Evolutionary conservation across 2,888 invertebrate genomes (phyloP).

Genomic region (Dascillus cervinus): DNA sequence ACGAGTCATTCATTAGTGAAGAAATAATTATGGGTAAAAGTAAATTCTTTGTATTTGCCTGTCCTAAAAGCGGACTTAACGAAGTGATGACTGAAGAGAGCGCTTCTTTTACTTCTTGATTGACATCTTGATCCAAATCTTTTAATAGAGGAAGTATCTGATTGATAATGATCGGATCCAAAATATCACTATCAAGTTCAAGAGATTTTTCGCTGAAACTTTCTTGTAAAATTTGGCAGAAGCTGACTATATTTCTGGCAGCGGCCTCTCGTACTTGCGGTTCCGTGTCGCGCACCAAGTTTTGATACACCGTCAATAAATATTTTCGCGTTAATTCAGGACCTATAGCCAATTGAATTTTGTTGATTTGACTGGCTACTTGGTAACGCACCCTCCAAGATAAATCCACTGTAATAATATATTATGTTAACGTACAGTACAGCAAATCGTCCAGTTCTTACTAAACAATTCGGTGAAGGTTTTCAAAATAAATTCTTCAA

Average conservation of each 20-base stretch:
- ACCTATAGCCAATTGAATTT: conserved; percentile 24
- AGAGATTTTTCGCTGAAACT: conserved; percentile 20
- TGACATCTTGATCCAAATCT: conserved; percentile 24
- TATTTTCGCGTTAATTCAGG: conserved; percentile 23
- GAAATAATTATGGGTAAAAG: conserved; percentile 30
- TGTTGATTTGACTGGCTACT: conserved; percentile 26
- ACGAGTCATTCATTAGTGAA: conserved; percentile 30
- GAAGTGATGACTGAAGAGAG: conserved; percentile 29
- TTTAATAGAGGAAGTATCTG: conserved; percentile 29
- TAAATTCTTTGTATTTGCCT: conserved; percentile 29
- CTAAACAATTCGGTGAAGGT: conserved; percentile 24
- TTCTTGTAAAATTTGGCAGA: conserved; percentile 24
- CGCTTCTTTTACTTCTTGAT: conserved; percentile 28
- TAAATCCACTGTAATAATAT: conserved; percentile 25
- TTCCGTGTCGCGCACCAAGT: conserved; percentile 28
- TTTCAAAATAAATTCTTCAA: conserved; percentile 28
- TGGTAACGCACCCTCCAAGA: conserved; percentile 34
- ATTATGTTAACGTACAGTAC: no score
- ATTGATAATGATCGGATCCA: conserved; percentile 28
- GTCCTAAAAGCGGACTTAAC: conserved; percentile 26
- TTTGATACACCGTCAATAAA: conserved; percentile 28
- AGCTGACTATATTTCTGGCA: conserved; percentile 28
- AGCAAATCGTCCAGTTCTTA: no score
- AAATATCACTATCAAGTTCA: conserved; percentile 21
- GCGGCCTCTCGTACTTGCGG: conserved; percentile 28